Conservation (phyloP, 2,888 invertebrate species). For the Epinotia nisella region DNA sequence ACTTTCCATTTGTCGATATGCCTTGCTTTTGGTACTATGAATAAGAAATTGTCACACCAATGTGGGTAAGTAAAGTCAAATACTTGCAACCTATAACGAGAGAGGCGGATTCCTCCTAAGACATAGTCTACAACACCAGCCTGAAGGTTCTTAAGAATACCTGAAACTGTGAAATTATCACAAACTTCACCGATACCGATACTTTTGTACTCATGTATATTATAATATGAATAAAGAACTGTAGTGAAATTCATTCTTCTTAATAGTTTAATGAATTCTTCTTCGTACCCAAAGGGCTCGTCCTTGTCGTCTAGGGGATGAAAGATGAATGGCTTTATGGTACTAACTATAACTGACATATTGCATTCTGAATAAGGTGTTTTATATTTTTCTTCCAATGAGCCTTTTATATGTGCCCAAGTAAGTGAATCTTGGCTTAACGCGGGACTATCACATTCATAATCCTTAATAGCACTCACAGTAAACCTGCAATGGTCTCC, state of each 20-base stretch:
- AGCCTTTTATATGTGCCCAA: conserved; percentile 15
- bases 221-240: conserved; percentile 25
- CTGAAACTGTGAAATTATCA: conserved; percentile 38
- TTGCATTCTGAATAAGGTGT: conserved; percentile 42
- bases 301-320: background rate
- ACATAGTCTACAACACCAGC: conserved; percentile 31
- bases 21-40: conserved; percentile 40
- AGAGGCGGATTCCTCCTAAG: conserved; percentile 29
- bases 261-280: conserved; percentile 38
- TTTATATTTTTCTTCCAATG: conserved; percentile 20
- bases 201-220: background rate
- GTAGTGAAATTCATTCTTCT: conserved; percentile 27
- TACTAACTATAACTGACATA: conserved; percentile 24
- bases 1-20: conserved; percentile 41
- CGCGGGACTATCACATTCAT: conserved; percentile 13
- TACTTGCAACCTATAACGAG: conserved; percentile 28
- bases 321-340: conserved; percentile 28
- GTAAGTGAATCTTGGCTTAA: background rate
- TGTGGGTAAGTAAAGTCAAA: conserved; percentile 45
- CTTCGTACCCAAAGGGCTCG: conserved; percentile 39
- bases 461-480: conserved; percentile 31
- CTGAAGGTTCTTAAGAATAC: conserved; percentile 30
- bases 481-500: conserved; percentile 42
- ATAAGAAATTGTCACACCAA: conserved; percentile 28
- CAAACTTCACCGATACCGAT: conserved; percentile 30